Base-by-base conservation (phyloP, 2,113 vertebrate species). In the Sander vitreus region DNA sequence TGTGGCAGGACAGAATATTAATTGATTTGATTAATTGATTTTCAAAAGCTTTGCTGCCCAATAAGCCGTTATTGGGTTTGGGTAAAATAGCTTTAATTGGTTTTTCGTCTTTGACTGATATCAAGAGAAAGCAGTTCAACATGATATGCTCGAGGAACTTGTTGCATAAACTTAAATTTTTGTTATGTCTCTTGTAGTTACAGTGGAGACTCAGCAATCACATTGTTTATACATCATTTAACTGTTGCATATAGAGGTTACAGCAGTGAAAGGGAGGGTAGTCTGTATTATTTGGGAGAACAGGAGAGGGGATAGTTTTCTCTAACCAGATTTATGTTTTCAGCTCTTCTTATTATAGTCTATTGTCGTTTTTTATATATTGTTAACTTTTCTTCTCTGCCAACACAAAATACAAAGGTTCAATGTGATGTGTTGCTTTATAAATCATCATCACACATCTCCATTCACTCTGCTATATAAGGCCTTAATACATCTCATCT, bases 81-180 rank as follows among this genome's bases (percentile, higher is more conserved):
- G 63, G 68, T 64, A 69, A 27, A 76, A 84, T 83, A 59, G 16
- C 39, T 15, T 36, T 50, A 63, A 68, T 69, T 78, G 21, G 47
- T 75, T 70, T 70, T 74, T 65, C 12, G 45, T 64, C 25, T 27
- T 59, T 47, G 60, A 66, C 33, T 53, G 1, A 77, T 33, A 33
- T 51, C 15, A 19, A 67, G 68, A 69, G 45, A 23, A 82, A 55
- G 25, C 11, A 47, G 16, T 36, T 48, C 27, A 47, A 39, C 43
- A 59, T 25, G 19, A 15, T 12, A 4, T 21, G 3, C 4, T 14
- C 16, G 36, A 66, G 10, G 4, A 73, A 39, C 43, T 14, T 65
- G 25, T n/a, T 39, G 45, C 33, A 5, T 30, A 39, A 6, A 43
- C 11, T 13, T 14, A 50, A 18, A 2, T 25, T 10, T 58, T 48